Evolutionary conservation across 2,113 vertebrate genomes (phyloP).

Genomic region (Mustelus asterias): DNA sequence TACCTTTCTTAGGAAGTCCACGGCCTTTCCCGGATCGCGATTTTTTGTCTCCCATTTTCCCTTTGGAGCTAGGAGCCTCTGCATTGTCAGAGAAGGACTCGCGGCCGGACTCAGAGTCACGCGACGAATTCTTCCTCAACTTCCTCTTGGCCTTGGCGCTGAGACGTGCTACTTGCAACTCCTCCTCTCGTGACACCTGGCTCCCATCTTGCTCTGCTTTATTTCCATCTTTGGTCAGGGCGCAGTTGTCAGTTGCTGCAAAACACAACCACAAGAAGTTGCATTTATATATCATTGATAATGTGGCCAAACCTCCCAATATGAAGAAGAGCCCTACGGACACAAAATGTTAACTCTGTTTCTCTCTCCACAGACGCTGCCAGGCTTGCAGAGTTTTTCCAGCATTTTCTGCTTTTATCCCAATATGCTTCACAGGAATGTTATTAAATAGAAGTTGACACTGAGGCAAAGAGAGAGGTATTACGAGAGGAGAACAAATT

Average conservation of each 20-base stretch:
- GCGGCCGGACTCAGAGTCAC: constrained; percentile 32
- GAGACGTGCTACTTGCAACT: constrained; percentile 24
- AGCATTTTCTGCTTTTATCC: too few relatives aligned
- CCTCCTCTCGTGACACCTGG: neutral
- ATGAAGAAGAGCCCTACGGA: too few relatives aligned
- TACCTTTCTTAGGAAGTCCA: constrained; percentile 39
- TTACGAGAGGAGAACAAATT: neutral
- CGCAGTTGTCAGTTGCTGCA: neutral
- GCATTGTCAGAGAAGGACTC: constrained; percentile 37
- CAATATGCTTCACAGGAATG: neutral
- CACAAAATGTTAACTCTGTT: too few relatives aligned
- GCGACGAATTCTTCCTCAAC: constrained; percentile 37
- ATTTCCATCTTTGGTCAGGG: neutral
- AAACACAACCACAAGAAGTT: neutral
- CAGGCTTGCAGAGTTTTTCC: too few relatives aligned
- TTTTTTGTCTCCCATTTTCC: constrained; percentile 27
- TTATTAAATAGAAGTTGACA: too few relatives aligned
- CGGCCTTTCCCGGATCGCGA: constrained; percentile 38
- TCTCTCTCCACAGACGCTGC: too few relatives aligned
- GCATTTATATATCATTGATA: neutral
- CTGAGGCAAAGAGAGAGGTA: neutral
- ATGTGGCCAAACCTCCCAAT: neutral
- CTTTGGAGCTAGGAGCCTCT: neutral
- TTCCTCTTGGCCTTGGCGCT: constrained; percentile 35
- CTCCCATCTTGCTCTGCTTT: neutral